Evolutionary conservation across 2,888 invertebrate species (phyloP).

Genomic region (Nymphalis urticae): DNA sequence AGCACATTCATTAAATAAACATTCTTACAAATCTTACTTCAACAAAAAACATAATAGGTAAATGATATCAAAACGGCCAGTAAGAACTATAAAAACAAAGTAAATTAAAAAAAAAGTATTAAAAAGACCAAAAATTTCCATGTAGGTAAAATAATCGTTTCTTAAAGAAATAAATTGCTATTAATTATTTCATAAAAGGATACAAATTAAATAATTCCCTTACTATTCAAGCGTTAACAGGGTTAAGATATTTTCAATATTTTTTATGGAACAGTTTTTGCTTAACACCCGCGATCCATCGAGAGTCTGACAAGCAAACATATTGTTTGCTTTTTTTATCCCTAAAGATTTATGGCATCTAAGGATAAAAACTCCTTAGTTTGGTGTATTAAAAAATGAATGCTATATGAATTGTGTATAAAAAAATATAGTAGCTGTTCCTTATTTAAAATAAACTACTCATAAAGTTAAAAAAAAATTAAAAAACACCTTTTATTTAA

Average conservation of each 20-base stretch:
- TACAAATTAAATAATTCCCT: neutral
- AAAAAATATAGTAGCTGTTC: no score
- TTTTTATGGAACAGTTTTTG: constrained; percentile 52
- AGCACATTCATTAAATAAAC: no score
- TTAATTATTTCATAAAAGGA: neutral
- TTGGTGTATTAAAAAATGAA: neutral
- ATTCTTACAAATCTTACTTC: no score
- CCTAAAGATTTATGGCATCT: constrained; percentile 62
- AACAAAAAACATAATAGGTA: no score
- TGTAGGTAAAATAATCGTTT: no score
- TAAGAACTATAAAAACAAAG: no score
- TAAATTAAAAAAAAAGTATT: neutral
- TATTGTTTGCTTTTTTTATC: constrained; percentile 65
- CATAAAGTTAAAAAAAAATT: no score
- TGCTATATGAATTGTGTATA: no score
- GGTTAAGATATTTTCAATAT: constrained; percentile 10
- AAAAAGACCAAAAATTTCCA: neutral
- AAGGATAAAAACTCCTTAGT: constrained; percentile 4
- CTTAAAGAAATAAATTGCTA: neutral
- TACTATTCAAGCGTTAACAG: neutral
- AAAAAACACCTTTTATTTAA: no score
- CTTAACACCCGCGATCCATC: constrained; percentile 56
- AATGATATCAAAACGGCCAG: no score
- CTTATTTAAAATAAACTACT: no score
- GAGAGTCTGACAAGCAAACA: constrained; percentile 66